These are phyloP conservation scores for Oscheius sp. DNA, from an alignment of 2,888 invertebrate genomes.

Conservation along the genomic window DNA sequence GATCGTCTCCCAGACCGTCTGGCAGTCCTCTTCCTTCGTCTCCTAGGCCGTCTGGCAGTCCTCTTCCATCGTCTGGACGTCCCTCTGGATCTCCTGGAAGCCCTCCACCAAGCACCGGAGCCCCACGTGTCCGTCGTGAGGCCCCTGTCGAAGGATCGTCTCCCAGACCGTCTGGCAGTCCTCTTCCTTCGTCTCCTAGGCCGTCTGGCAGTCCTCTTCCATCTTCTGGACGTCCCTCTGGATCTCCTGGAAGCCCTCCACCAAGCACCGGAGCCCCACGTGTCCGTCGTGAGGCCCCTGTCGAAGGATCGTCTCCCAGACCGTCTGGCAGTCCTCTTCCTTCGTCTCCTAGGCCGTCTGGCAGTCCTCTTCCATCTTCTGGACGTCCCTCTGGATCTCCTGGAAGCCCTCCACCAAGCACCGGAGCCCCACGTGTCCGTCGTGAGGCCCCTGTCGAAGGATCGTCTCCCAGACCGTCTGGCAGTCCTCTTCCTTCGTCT, in stretches of 20 bases:
- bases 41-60: background rate
- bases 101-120: background rate
- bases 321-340: background rate
- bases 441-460: too few relatives aligned
- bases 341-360: background rate
- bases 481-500: too few relatives aligned
- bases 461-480: too few relatives aligned
- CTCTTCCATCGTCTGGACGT: background rate
- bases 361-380: background rate
- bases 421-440: background rate
- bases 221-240: background rate
- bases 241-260: background rate
- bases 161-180: background rate
- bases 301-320: background rate
- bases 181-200: background rate
- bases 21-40: too few relatives aligned
- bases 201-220: background rate
- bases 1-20: background rate
- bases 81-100: background rate
- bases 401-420: background rate
- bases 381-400: background rate
- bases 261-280: background rate
- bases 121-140: too few relatives aligned
- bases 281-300: background rate
- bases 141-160: too few relatives aligned